phyloP scores from a whole-genome alignment of 53 echinoderm and acorn worm species.

The Patiria pectinifera region DNA sequence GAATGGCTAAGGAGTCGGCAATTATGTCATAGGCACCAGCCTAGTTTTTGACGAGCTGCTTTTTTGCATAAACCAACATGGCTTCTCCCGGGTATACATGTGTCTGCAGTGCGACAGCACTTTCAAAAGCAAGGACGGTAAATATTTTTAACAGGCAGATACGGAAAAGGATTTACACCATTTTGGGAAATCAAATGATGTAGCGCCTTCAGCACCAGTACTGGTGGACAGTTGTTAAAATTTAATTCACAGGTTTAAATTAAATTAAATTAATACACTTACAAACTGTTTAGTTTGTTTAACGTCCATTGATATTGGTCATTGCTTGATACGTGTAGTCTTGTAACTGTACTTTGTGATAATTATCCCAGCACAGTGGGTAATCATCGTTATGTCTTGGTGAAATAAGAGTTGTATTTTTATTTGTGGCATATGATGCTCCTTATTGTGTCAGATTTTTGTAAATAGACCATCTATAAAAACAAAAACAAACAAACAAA shows the following conservation, averaged over 20 bases:
- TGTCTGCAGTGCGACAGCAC: too few species aligned
- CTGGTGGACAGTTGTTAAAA: background rate
- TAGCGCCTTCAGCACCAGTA: too few species aligned
- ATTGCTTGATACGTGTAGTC: background rate
- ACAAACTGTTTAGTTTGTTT: background rate
- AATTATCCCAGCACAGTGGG: background rate
- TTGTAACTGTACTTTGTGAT: background rate
- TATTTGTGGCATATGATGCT: constrained; percentile 62
- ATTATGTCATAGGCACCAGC: background rate
- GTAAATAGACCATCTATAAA: constrained; percentile 41
- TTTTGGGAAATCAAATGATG: too few species aligned
- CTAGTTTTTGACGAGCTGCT: background rate
- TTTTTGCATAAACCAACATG: too few species aligned
- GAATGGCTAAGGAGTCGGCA: background rate
- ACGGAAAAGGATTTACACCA: too few species aligned
- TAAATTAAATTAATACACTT: background rate
- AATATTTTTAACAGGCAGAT: too few species aligned
- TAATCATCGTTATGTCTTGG: constrained; percentile 9
- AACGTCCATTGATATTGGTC: background rate
- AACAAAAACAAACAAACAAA: background rate
- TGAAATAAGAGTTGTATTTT: constrained; percentile 32
- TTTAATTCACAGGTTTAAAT: too few species aligned
- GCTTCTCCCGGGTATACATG: too few species aligned
- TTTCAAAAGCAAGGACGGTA: too few species aligned
- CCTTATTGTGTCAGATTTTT: constrained; percentile 47